Evolutionary conservation across 2,113 vertebrate genomes (phyloP), one percentile per base, ranked within the genome.

Genomic region (Gobio gobio): DNA sequence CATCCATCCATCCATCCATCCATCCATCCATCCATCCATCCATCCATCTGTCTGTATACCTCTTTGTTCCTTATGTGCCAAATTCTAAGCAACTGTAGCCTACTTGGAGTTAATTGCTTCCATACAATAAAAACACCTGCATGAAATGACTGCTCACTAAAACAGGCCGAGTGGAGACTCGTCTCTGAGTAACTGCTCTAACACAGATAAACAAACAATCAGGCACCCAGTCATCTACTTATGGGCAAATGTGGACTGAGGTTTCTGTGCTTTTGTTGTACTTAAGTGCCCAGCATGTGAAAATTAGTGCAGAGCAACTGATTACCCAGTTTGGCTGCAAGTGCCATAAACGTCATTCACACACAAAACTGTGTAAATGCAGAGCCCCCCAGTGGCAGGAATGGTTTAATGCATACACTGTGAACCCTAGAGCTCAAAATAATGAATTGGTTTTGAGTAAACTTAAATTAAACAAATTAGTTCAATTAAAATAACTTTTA

Each of bases 41-140:
- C 12, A 2, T 29, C 2, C 24, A 0, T 61, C n/a, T 9, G 63
- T 68, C 12, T 74, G 6, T 26, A 49, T 51, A 33, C 16, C n/a
- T 33, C 73, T 26, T 6, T 26, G 49, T 54, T 33, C 24, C 74
- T 29, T 33, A 26, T 4, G 4, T 76, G 74, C 24, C 49, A 76
- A 54, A 26, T 54, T 20, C 47, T 33, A 75, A 85, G 49, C 68
- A 83, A 59, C 85, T 83, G 72, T 81, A 29, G 29, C 29, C 29
- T 29, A 85, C 58, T 77, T 47, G 20, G 59, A 68, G 70, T 49
- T 83, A 80, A 87, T 87, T 87, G 64, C 58, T 83, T 85, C 86
- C 88, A 58, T 82, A 83, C 73, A 29, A 73, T 74, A 56, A 78
- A 80, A 85, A 86, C 76, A 86, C 59, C 63, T 75, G 6, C 7